Evolutionary conservation across 2,113 vertebrate genomes (phyloP).

Genomic region (Nothobranchius kuhntae): DNA sequence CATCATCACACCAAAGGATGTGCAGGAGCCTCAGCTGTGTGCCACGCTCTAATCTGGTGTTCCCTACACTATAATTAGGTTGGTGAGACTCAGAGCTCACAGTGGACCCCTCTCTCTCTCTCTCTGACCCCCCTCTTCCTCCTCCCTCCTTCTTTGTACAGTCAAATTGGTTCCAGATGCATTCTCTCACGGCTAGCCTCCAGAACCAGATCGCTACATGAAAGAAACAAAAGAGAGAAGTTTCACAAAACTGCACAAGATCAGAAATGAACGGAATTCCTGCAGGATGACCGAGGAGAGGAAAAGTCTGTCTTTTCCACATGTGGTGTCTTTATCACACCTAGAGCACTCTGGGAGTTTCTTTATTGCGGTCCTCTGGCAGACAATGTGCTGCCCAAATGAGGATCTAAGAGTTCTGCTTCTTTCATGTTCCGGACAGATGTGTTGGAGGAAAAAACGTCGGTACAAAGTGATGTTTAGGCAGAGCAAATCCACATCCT

Average conservation of each 20-base stretch:
- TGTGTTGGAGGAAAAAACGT: slow-evolving; percentile 51
- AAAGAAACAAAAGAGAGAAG: slow-evolving; percentile 35
- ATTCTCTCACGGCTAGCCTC: slow-evolving; percentile 61
- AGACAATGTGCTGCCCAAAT: slow-evolving; percentile 60
- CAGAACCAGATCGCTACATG: slow-evolving; percentile 58
- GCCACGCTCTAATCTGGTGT: slow-evolving; percentile 55
- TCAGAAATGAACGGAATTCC: slow-evolving; percentile 49
- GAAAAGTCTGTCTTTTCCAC: slow-evolving; percentile 1
- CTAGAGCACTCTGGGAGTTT: background rate
- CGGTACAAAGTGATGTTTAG: slow-evolving; percentile 56
- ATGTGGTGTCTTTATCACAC: slow-evolving; percentile 9
- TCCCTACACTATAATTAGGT: slow-evolving; percentile 58
- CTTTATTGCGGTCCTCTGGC: background rate
- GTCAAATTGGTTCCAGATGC: slow-evolving; percentile 81
- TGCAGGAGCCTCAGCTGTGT: slow-evolving; percentile 7
- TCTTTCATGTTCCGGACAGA: slow-evolving; percentile 67
- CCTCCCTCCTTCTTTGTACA: slow-evolving; percentile 54
- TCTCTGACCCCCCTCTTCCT: slow-evolving; percentile 30
- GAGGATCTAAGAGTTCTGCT: slow-evolving; percentile 55
- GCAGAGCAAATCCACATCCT: slow-evolving; percentile 70
- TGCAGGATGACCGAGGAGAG: background rate
- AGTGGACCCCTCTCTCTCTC: slow-evolving; percentile 45
- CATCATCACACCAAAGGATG: slow-evolving; percentile 3
- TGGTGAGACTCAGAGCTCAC: slow-evolving; percentile 44
- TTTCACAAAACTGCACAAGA: slow-evolving; percentile 24